Conservation (phyloP, 1,140 invertebrate species). For the Neoseiulus cucumeris region DNA sequence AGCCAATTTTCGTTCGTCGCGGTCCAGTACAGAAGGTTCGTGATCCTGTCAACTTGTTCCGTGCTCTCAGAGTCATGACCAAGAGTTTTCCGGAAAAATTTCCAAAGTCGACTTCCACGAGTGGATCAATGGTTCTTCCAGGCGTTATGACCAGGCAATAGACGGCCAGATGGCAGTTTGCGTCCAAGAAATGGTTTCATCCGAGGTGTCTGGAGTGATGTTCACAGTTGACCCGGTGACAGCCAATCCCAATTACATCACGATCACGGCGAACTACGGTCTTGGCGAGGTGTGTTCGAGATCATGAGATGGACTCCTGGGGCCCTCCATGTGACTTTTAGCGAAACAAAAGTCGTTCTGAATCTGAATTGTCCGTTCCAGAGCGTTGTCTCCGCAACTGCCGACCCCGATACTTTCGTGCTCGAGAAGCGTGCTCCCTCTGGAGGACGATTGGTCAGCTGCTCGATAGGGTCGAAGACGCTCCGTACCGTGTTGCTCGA, state of each 20-base stretch:
- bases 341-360: too few relatives aligned
- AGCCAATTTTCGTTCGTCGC: slow-evolving; percentile 52
- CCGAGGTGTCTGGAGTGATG: slow-evolving; percentile 50
- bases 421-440: not conserved
- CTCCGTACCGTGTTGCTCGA: not conserved
- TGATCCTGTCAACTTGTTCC: too few relatives aligned
- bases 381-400: not conserved
- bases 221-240: slow-evolving; percentile 53
- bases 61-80: too few relatives aligned
- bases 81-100: too few relatives aligned
- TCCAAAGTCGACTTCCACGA: too few relatives aligned
- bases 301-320: too few relatives aligned
- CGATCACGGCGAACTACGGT: slow-evolving; percentile 56
- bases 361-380: not conserved
- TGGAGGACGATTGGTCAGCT: not conserved
- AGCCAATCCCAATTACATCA: slow-evolving; percentile 41
- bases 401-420: not conserved
- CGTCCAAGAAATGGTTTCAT: slow-evolving; percentile 49
- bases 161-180: slow-evolving; percentile 51
- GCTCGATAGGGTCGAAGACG: not conserved
- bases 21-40: slow-evolving; percentile 44
- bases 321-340: too few relatives aligned
- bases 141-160: slow-evolving; percentile 43
- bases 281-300: slow-evolving; percentile 44
- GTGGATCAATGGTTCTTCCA: too few relatives aligned